These are phyloP conservation scores for Dynastes maya DNA, from an alignment of 2,888 invertebrate species.

Conservation along the genomic window DNA sequence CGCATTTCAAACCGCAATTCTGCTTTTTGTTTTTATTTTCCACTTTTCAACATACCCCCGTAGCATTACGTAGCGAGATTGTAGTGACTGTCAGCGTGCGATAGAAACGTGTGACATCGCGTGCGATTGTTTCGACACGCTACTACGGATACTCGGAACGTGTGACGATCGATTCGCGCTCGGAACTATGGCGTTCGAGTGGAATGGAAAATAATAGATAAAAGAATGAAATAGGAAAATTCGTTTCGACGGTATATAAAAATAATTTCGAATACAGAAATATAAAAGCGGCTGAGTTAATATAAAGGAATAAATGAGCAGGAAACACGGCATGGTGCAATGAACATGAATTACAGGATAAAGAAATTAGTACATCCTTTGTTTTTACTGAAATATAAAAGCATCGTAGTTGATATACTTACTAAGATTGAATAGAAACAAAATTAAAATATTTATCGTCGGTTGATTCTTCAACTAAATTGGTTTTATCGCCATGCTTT, in stretches of 20 bases:
- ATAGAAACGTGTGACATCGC: constrained; percentile 13
- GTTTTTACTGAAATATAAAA: too few relatives aligned
- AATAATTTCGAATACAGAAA: too few relatives aligned
- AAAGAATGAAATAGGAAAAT: constrained; percentile 9
- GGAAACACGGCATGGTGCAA: not conserved
- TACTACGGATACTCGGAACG: constrained; percentile 24
- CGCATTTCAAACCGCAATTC: too few relatives aligned
- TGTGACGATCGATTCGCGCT: constrained; percentile 21
- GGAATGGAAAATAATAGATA: not conserved
- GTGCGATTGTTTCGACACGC: constrained; percentile 11
- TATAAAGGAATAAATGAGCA: constrained; percentile 2
- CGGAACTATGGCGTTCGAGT: not conserved
- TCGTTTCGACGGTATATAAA: not conserved
- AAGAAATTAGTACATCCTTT: too few relatives aligned
- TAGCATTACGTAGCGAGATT: not conserved
- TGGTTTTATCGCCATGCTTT: too few relatives aligned
- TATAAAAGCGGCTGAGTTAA: not conserved
- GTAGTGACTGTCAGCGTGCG: not conserved
- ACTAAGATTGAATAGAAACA: too few relatives aligned
- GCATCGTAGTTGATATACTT: too few relatives aligned
- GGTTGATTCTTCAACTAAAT: too few relatives aligned
- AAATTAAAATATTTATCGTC: too few relatives aligned
- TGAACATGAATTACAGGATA: too few relatives aligned
- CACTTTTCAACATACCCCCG: not conserved
- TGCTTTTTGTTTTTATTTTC: not conserved